Conservation (phyloP, 2,888 invertebrate species). For the Cephus spinipes region DNA sequence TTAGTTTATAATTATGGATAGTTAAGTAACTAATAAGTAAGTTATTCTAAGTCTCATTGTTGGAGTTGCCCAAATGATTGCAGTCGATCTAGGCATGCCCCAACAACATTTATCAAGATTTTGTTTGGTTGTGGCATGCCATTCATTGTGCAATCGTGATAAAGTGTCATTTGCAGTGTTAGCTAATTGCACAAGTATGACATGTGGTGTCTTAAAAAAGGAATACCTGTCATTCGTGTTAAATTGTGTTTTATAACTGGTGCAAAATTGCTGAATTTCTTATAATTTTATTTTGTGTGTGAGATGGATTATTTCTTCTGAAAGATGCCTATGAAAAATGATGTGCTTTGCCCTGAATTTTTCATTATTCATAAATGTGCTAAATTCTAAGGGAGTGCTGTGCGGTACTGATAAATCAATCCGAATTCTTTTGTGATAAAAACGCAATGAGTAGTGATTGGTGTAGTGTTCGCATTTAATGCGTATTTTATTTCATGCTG, state of each 20-base stretch:
- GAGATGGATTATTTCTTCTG: not conserved
- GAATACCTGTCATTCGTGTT: not conserved
- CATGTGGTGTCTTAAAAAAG: not conserved
- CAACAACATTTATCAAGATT: not conserved
- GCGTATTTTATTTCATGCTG: not conserved
- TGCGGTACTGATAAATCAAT: not conserved
- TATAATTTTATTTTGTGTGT: not conserved
- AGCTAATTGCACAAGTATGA: not conserved
- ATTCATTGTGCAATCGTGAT: not conserved
- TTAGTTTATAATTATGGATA: conserved; percentile 12
- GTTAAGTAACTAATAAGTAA: conserved; percentile 17
- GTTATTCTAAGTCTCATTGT: conserved; percentile 3
- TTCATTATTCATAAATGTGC: not conserved
- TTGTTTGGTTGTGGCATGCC: not conserved
- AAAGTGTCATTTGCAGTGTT: not conserved
- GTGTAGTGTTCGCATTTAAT: not conserved
- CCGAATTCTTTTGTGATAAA: not conserved
- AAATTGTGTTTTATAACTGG: not conserved
- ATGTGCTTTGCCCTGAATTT: not conserved
- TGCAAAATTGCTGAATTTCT: not conserved
- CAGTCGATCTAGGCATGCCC: not conserved
- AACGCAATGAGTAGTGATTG: not conserved
- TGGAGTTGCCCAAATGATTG: not conserved
- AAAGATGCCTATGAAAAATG: not conserved
- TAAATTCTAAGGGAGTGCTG: not conserved